Evolutionary conservation across 2,888 invertebrate species (phyloP), one percentile per base, ranked within the genome.

Genomic region (Drosophila acutilabella): DNA sequence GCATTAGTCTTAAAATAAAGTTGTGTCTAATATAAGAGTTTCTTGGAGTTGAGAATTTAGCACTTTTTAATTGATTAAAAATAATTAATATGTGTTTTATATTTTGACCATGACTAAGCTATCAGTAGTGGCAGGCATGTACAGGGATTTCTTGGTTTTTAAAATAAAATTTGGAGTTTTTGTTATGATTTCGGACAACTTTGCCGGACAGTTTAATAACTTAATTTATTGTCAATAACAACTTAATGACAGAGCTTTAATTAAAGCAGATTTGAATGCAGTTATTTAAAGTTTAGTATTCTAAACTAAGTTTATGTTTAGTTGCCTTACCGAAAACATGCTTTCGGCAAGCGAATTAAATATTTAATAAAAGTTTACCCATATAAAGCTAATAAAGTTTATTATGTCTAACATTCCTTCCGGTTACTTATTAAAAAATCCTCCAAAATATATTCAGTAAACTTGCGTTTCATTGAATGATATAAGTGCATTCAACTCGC

Each of bases 401-500:
- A 10, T 13, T 36, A 36, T 13, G 11, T 3, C 33, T 36, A 0
- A 36, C 33, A 10, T 13, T 36, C 2, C 13, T 11, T 11, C 36
- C 13, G 1, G 0, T 13, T 13, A 11, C 13, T 8, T 36, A 2
- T 36, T 53, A 30, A 11, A 18, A 18, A 1, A 53, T 8, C 14
- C 13, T 11, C 14, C 16, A 48, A 18, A 36, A 42, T 23, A 13
- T 30, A 48, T 65, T 36, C 41, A 41, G 14, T 33, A 40, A 42
- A 2, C 4, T 16, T 3, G 10, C 10, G 20, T 47, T 47, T 57
- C 38, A 57, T 57, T 57, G 57, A 57, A 53, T 18, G 26, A 38
- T n/a, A 18, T 61, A 61, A 38, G 58, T 59, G n/a, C 58, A 59
- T 59, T 59, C 58, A 59, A 59, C 58, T 16, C 48, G 50, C 18